Conservation (phyloP, 1,140 invertebrate genomes). For the Protaetia brevitarsis region DNA sequence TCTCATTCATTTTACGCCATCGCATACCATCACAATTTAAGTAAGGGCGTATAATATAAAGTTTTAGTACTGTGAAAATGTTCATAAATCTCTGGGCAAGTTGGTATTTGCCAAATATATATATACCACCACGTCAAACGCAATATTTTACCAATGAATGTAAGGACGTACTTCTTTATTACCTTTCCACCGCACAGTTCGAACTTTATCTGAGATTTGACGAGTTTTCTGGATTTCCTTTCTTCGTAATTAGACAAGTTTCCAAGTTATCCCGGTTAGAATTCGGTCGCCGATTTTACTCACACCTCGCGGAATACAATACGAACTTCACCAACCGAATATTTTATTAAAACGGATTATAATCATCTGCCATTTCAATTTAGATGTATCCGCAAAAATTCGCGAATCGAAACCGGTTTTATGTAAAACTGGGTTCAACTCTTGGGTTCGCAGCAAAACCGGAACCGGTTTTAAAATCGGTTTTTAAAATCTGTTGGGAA, state of each 20-base stretch:
- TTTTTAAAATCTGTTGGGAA: too few relatives aligned
- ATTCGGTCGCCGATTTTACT: slow-evolving; percentile 30
- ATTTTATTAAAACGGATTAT: slow-evolving; percentile 6
- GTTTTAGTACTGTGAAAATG: background rate
- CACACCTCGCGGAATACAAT: slow-evolving; percentile 19
- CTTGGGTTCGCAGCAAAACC: too few relatives aligned
- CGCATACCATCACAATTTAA: background rate
- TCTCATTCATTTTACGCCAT: background rate
- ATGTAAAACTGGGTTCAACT: too few relatives aligned
- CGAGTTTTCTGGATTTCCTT: slow-evolving; percentile 35
- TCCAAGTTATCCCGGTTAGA: slow-evolving; percentile 31
- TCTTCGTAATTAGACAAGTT: slow-evolving; percentile 35
- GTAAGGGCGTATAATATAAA: background rate
- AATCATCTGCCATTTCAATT: too few relatives aligned
- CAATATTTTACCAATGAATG: slow-evolving; percentile 6
- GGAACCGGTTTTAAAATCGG: too few relatives aligned
- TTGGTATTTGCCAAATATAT: slow-evolving; percentile 8
- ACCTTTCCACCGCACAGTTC: slow-evolving; percentile 28
- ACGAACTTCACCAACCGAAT: background rate
- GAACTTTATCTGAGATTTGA: slow-evolving; percentile 34
- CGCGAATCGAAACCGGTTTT: too few relatives aligned
- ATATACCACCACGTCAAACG: slow-evolving; percentile 2
- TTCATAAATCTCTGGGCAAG: slow-evolving; percentile 8
- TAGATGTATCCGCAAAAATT: too few relatives aligned
- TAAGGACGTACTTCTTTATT: slow-evolving; percentile 20